Conservation (phyloP, 53 echinoderm and acorn worm genomes). For the Echinarachnius parma region DNA sequence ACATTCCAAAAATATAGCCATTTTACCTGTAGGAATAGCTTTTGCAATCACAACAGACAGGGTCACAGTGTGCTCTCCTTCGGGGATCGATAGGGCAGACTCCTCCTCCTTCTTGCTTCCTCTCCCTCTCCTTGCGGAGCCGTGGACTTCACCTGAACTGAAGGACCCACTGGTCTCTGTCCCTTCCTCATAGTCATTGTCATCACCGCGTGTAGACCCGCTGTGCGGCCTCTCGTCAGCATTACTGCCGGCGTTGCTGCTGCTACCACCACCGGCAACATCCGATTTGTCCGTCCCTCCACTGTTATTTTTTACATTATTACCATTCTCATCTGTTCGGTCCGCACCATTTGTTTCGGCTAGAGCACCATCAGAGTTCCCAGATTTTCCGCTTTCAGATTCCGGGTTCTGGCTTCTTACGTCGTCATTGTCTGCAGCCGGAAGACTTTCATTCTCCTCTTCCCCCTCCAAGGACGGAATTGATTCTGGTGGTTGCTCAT, state of each 20-base stretch:
- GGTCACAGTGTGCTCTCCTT: constrained; percentile 80
- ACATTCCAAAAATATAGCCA: no score
- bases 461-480: constrained; percentile 43
- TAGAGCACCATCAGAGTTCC: no score
- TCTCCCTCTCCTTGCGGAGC: not conserved
- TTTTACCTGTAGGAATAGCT: constrained; percentile 88
- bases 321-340: not conserved
- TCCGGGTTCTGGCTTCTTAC: no score
- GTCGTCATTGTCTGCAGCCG: constrained; percentile 3
- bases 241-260: not conserved
- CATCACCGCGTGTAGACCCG: no score
- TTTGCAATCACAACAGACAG: constrained; percentile 92
- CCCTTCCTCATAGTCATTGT: no score
- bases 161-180: constrained; percentile 36
- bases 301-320: not conserved
- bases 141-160: constrained; percentile 18
- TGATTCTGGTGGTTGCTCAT: constrained; percentile 19
- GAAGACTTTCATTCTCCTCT: constrained; percentile 32
- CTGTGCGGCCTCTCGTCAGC: not conserved
- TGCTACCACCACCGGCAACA: not conserved
- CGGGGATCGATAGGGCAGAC: constrained; percentile 25
- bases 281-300: no score
- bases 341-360: not conserved
- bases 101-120: constrained; percentile 37
- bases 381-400: no score